Base-by-base conservation (phyloP, 1,140 invertebrate species). In the Nasonia vitripennis region DNA sequence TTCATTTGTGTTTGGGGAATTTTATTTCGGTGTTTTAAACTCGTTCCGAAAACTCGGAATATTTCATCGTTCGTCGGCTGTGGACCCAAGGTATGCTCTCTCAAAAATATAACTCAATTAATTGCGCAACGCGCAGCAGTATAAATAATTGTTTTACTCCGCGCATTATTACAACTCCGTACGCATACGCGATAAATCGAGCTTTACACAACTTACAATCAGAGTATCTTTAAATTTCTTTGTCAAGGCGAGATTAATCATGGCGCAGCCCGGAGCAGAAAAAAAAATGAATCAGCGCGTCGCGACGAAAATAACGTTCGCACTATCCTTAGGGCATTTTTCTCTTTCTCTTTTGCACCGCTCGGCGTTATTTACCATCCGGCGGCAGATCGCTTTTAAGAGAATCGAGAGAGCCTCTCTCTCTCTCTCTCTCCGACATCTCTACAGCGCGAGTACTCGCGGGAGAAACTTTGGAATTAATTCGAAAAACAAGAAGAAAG, bases 251-350 rank as follows among this genome's bases (percentile, higher is more conserved):
- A 31, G 45, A 78, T 78, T 78, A 48, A 78, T 78, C 75, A 20
- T 17, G 31, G 7, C 23, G 9, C 11, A 45, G 45, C 7, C 17
- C 0, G 83, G 71, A 71, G 80, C 73, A 34, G 9, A 70, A 34
- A 81, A 27, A 27, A 74, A 75, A 41, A 62, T 78, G 55, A 85
- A 85, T 81, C 79, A 75, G 55, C 17, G 1, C 0, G 34, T 37
- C 55, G 73, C 37, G 41, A 85, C 84, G 11, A 78, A 85, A 85
- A 85, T 85, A 85, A 68, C 84, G 45, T 7, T 45, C 74, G 51
- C 0, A 41, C 34, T 67, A 51, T 83, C 55, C 81, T 68, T 12
- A 68, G 51, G 78, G 83, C 31, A 51, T 84, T 51, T 84, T 78
- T 84, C 23, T 70, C 41, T 73, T 55, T 78, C 74, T 78, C 37